A percentile compares a stretch with the other conserved stretches of the same genome.
phyloP scores from a whole-genome alignment of 2,113 vertebrate species.

The Planiliza haematocheilus region DNA sequence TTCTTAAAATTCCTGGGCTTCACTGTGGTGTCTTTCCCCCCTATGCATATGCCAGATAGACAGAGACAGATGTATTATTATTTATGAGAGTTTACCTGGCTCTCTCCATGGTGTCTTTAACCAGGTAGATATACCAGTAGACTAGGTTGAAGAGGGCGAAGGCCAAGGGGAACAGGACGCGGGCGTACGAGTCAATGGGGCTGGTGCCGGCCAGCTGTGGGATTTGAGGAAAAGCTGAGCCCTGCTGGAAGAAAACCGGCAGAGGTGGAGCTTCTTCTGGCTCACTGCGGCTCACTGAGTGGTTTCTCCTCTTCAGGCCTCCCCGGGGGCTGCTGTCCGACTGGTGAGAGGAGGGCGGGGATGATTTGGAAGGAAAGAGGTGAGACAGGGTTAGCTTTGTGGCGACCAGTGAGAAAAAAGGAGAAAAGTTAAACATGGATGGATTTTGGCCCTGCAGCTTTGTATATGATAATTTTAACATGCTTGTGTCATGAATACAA shows the following conservation, averaged over 20 bases:
- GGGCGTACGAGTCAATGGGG: slow-evolving; percentile 91
- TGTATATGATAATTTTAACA: slow-evolving; percentile 5
- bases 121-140: slow-evolving; percentile 94
- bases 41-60: neutral
- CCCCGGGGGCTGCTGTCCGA: slow-evolving; percentile 84
- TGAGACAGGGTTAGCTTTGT: slow-evolving; percentile 24
- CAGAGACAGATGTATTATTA: neutral
- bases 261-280: slow-evolving; percentile 55
- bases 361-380: slow-evolving; percentile 5
- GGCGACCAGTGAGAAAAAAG: neutral
- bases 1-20: too few species aligned
- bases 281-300: slow-evolving; percentile 82
- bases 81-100: slow-evolving; percentile 58
- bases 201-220: slow-evolving; percentile 87
- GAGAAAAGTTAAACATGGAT: neutral
- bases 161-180: slow-evolving; percentile 91
- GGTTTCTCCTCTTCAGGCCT: slow-evolving; percentile 88
- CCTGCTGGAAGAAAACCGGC: slow-evolving; percentile 80
- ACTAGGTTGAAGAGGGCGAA: slow-evolving; percentile 93
- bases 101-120: slow-evolving; percentile 91
- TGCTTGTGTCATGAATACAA: slow-evolving; percentile 15
- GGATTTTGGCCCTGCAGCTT: neutral
- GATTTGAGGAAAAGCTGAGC: slow-evolving; percentile 79
- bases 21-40: neutral
- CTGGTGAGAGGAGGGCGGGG: slow-evolving; percentile 59